phyloP scores from a whole-genome alignment of 2,888 invertebrate genomes.

The Sarcophaga variegata region DNA sequence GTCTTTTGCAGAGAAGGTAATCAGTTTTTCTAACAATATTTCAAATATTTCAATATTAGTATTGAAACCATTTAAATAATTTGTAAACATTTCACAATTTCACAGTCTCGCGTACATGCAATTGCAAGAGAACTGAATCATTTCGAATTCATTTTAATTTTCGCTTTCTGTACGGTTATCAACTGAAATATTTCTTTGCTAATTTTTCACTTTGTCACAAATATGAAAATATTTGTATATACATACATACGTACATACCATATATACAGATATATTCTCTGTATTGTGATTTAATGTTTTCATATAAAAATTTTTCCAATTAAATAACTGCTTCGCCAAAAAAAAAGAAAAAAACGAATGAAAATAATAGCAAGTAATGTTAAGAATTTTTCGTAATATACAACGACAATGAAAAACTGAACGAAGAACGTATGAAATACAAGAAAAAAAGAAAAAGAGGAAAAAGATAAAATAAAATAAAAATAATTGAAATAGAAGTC shows the following conservation, averaged over 20 bases:
- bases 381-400: slow-evolving; percentile 53
- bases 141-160: too few species aligned
- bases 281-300: slow-evolving; percentile 67
- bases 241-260: too few species aligned
- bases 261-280: background rate
- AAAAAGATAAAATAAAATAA: slow-evolving; percentile 55
- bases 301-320: slow-evolving; percentile 61
- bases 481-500: slow-evolving; percentile 73
- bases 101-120: too few species aligned
- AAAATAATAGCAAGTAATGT: slow-evolving; percentile 1
- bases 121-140: too few species aligned
- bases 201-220: slow-evolving; percentile 57
- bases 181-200: too few species aligned
- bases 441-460: background rate
- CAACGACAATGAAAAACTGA: slow-evolving; percentile 32
- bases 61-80: too few species aligned
- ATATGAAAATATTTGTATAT: slow-evolving; percentile 57
- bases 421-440: slow-evolving; percentile 1
- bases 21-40: too few species aligned
- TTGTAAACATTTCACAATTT: too few species aligned
- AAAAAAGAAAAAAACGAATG: background rate
- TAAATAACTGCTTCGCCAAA: slow-evolving; percentile 59
- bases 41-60: too few species aligned
- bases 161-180: too few species aligned
- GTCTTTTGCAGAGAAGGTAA: too few species aligned